Percentiles rank a stretch among this genome's conserved stretches.
These are phyloP conservation scores for Hoplodrina blanda DNA, from an alignment of 2,888 invertebrate genomes.

Conservation along the genomic window DNA sequence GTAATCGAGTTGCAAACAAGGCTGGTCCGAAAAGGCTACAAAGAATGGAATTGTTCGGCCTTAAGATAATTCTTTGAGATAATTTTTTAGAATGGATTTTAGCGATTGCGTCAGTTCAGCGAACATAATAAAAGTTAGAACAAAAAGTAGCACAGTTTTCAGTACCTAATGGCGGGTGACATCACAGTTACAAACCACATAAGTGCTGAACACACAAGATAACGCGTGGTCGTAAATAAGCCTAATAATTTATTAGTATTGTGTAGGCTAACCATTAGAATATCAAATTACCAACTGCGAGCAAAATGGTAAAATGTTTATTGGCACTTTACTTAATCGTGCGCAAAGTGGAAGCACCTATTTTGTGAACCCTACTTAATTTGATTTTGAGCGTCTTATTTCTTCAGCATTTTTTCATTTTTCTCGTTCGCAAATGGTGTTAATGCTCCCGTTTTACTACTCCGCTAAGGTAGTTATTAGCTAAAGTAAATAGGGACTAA, in stretches of 20 bases:
- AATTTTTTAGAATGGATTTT: constrained; percentile 32
- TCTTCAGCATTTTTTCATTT: constrained; percentile 30
- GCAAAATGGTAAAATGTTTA: constrained; percentile 61
- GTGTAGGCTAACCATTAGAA: constrained; percentile 54
- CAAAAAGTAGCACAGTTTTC: constrained; percentile 33
- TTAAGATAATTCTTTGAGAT: constrained; percentile 32
- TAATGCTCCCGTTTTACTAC: constrained; percentile 11
- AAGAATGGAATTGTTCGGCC: constrained; percentile 28
- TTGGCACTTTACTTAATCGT: constrained; percentile 65
- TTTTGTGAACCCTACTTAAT: constrained; percentile 52
- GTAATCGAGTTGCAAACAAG: constrained; percentile 34
- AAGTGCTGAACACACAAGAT: constrained; percentile 58
- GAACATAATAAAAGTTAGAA: constrained; percentile 21
- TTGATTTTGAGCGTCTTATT: constrained; percentile 57
- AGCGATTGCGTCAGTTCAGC: constrained; percentile 16
- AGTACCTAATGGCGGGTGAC: constrained; percentile 42
- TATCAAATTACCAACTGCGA: constrained; percentile 56
- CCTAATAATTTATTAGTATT: constrained; percentile 55
- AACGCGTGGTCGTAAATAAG: constrained; percentile 56
- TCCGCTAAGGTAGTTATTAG: background rate
- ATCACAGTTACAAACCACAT: constrained; percentile 45
- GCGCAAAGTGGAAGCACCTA: constrained; percentile 62
- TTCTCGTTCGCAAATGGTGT: constrained; percentile 13
- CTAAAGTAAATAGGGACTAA: constrained; percentile 18
- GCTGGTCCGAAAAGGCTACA: constrained; percentile 8